phyloP scores from a whole-genome alignment of 2,888 invertebrate species.

The Psococerastis gibbosa region DNA sequence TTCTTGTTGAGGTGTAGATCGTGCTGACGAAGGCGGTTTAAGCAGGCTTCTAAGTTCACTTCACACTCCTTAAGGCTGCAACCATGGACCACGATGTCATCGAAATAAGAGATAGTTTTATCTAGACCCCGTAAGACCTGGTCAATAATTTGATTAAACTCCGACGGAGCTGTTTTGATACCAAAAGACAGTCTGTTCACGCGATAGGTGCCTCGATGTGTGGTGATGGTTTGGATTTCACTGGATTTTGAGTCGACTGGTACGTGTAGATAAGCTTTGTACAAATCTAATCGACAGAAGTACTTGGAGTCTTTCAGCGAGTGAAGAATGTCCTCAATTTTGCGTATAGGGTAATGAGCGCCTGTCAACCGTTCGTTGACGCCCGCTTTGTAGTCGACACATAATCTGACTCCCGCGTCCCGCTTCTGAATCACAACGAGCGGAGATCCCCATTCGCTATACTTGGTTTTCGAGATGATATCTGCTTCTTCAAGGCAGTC shows the following conservation, averaged over 20 bases:
- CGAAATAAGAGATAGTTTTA: conserved; percentile 6
- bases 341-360: not conserved
- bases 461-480: not conserved
- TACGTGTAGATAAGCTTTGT: conserved; percentile 9
- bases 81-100: conserved; percentile 15
- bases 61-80: conserved; percentile 12
- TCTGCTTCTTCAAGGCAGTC: not conserved
- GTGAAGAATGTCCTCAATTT: too few species aligned
- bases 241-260: not conserved
- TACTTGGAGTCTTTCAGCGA: not conserved
- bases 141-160: conserved; percentile 11
- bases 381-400: not conserved
- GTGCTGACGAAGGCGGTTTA: conserved; percentile 11
- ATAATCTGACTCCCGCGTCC: not conserved
- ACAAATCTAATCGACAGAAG: conserved; percentile 10
- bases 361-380: not conserved
- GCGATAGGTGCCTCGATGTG: conserved; percentile 8
- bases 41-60: not conserved
- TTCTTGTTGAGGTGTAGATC: conserved; percentile 12
- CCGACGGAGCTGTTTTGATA: conserved; percentile 10
- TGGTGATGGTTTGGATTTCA: conserved; percentile 6
- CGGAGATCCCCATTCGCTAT: not conserved
- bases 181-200: conserved; percentile 11
- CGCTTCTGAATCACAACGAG: not conserved
- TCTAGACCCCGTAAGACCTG: conserved; percentile 1